Evolutionary conservation across 35 echinoderm and acorn worm species (phyloP), one percentile per base, ranked within the genome.

Genomic region (Hemicentrotus pulcherrimus): DNA sequence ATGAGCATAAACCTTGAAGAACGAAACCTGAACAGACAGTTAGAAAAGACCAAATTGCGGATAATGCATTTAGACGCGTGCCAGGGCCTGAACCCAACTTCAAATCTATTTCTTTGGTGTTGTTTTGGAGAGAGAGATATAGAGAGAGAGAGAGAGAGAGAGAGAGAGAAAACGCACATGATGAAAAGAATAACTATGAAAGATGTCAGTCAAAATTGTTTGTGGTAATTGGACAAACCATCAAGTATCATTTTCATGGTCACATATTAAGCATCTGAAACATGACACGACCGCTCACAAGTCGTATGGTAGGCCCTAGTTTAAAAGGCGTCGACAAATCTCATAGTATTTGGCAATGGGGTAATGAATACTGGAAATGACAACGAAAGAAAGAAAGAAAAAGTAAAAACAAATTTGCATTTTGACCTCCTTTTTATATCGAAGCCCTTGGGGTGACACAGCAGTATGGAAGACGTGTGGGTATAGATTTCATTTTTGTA

Each of bases 1-100:
- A 47, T 86, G 78, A 95, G 94, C 85, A 95, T 50, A 95, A 60
- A 95, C 88, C 88, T 32, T 46, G 31, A 90, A 47, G 46, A 32
- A 33, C 88, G 45, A 33, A 47, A 47, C 88, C 46, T 0, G 24
- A 2, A n/a, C 65, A 78, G 65, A 28, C 19, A 78, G 65, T 78
- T 28, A 2, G 65, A 22, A 55, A 55, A 78, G 65, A 78, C 65
- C 11, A 78, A 7, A 78, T 8, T 28, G 65, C 50, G 65, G 28
- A 78, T 78, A 78, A 78, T n/a, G 24, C 19, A 78, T n/a, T 78
- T 78, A 78, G 4, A 78, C 65, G 65, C 65, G 7, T 78, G 65
- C 65, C 19, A 22, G 65, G 65, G 65, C 65, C 65, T n/a, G 11
- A 78, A 22, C 5, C 7, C 22, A 1, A 78, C 65, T 78, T 78